Base-by-base conservation (phyloP, 2,888 invertebrate species). In the Junonia oenone region DNA sequence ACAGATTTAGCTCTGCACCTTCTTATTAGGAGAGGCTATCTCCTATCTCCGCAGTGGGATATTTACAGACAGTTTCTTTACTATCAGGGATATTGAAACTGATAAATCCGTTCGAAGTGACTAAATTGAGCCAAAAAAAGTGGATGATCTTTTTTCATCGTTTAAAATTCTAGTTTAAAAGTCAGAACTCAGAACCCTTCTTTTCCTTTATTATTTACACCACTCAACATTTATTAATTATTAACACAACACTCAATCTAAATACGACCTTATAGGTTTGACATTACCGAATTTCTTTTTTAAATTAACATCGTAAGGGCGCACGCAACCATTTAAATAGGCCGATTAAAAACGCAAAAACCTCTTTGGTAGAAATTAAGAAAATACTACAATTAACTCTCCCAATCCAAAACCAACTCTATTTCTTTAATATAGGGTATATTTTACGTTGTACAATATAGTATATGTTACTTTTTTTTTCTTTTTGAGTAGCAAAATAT, bases 281-380 rank as follows among this genome's bases (percentile, higher is more conserved):
- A 57, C 53, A 55, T 63, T 63, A 74, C 72, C 74, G 67, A 75
- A 77, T 72, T 80, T 74, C 65, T 65, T 75, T 68, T 71, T 66
- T 62, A 68, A 78, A 71, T 65, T 64, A 63, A 66, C 61, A 58
- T 48, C 62, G 55, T 78, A 81, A 79, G 80, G 73, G 76, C 73
- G 67, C 73, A 82, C 80, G 80, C 78, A 81, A 59, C 60, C 63
- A 71, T 71, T 58, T 58, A 58, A 58, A 61, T 68, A 70, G 71
- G 69, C 68, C 74, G 64, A 67, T 65, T 66, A 65, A 67, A 69
- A 67, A 63, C 63, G 61, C 63, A 11, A 33, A 63, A 65, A 19
- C 31, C 27, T 35, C 14, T 15, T 38, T 55, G 33, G 61, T 60
- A 58, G 50, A 55, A 60, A 58, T 22, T 19, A 47, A 22, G 45